Evolutionary conservation across 2,797 vertebrate genomes (phyloP).

Genomic region (Crocidura indochinensis): DNA sequence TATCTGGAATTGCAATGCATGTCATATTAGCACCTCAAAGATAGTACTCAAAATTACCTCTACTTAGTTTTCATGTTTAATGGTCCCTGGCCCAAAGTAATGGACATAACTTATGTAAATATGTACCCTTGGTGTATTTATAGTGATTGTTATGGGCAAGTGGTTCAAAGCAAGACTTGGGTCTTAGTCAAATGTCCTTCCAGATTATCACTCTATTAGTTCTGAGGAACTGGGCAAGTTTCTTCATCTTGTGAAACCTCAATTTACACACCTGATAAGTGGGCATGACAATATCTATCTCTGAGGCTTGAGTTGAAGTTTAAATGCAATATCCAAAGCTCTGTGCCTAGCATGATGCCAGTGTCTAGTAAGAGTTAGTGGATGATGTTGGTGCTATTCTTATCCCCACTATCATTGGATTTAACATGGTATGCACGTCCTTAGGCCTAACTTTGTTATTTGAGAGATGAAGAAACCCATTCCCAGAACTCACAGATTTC

Average conservation of each 20-base stretch:
- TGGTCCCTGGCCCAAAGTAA: background rate
- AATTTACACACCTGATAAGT: slow-evolving; percentile 15
- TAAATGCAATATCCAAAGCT: slow-evolving; percentile 17
- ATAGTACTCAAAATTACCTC: background rate
- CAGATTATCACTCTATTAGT: background rate
- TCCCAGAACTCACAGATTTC: background rate
- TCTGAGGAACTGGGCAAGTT: background rate
- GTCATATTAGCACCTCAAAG: background rate
- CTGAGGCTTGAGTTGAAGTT: background rate
- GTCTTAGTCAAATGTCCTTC: background rate
- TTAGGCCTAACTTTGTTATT: background rate
- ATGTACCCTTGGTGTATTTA: no score
- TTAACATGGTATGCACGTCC: background rate
- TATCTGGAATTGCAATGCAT: background rate
- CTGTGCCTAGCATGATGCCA: background rate
- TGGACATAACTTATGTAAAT: background rate
- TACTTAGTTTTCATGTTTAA: background rate
- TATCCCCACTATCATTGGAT: background rate
- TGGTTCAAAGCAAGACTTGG: slow-evolving; percentile 9
- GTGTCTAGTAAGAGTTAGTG: background rate
- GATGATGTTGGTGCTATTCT: background rate
- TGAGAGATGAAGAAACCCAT: slow-evolving; percentile 25
- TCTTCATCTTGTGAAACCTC: background rate
- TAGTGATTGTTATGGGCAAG: background rate
- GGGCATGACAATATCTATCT: background rate